Evolutionary conservation across 2,113 vertebrate genomes (phyloP).

Genomic region (Crotophaga sulcirostris): DNA sequence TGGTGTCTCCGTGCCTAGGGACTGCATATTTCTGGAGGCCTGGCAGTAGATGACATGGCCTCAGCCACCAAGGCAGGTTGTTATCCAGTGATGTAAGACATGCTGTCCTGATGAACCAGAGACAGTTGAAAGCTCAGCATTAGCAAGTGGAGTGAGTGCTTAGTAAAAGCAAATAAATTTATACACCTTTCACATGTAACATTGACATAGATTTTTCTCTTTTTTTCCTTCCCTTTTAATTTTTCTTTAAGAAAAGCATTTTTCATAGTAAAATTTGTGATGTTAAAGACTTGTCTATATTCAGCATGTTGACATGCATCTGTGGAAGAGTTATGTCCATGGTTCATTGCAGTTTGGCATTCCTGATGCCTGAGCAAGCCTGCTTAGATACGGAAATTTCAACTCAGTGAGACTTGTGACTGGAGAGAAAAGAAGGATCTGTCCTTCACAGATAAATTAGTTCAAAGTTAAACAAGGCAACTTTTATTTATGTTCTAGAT

Average conservation of each 20-base stretch:
- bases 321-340: not conserved
- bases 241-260: not conserved
- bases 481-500: slow-evolving; percentile 27
- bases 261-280: not conserved
- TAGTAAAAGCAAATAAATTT: not conserved
- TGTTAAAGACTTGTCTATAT: not conserved
- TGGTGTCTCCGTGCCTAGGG: not conserved
- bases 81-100: not conserved
- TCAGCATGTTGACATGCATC: rapidly evolving
- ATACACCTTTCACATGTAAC: not conserved
- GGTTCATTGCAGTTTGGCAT: not conserved
- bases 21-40: not conserved
- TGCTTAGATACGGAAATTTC: not conserved
- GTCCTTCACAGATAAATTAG: slow-evolving; percentile 26
- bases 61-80: not conserved
- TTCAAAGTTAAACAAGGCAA: slow-evolving; percentile 32
- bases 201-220: not conserved
- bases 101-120: not conserved
- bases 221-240: not conserved
- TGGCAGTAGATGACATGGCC: not conserved
- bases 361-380: not conserved
- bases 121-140: not conserved
- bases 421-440: not conserved
- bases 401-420: not conserved
- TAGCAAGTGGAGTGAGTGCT: not conserved